Conservation (phyloP, 1,140 invertebrate genomes). For the Brachionus asplanchnoidis region DNA sequence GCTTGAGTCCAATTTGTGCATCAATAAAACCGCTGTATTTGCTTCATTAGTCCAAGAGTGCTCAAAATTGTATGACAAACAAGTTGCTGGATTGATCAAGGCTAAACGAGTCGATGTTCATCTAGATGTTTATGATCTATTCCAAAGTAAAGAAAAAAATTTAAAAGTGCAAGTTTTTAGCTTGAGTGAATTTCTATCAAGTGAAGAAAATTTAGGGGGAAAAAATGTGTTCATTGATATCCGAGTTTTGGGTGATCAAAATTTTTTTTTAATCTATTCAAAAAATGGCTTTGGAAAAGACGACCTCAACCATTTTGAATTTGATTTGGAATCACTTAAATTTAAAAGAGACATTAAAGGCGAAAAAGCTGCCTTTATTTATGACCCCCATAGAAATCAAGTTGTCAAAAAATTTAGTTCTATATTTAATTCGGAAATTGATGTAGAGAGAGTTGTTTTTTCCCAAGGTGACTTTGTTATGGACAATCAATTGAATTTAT, state of each 20-base stretch:
- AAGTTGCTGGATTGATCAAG: conserved; percentile 7
- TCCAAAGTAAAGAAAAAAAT: conserved; percentile 2
- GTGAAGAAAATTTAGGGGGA: neutral
- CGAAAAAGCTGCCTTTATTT: neutral
- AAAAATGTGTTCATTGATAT: conserved; percentile 9
- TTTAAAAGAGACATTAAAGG: neutral
- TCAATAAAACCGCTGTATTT: neutral
- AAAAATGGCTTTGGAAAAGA: neutral
- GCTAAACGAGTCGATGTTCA: conserved; percentile 25
- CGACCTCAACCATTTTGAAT: neutral
- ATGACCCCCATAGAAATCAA: conserved; percentile 1
- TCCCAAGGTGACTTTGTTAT: neutral
- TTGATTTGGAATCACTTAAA: neutral
- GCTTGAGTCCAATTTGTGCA: neutral
- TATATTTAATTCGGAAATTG: neutral
- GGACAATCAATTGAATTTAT: conserved; percentile 12
- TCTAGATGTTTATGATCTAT: conserved; percentile 3
- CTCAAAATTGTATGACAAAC: conserved; percentile 22
- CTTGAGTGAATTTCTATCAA: conserved; percentile 4
- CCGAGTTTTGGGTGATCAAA: neutral
- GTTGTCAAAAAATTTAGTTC: neutral
- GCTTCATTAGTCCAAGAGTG: conserved; percentile 32
- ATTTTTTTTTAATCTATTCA: conserved; percentile 1
- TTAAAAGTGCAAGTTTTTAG: conserved; percentile 10
- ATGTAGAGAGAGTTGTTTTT: neutral